Base-by-base conservation (phyloP, 2,113 vertebrate species). In the Microcebus murinus region DNA sequence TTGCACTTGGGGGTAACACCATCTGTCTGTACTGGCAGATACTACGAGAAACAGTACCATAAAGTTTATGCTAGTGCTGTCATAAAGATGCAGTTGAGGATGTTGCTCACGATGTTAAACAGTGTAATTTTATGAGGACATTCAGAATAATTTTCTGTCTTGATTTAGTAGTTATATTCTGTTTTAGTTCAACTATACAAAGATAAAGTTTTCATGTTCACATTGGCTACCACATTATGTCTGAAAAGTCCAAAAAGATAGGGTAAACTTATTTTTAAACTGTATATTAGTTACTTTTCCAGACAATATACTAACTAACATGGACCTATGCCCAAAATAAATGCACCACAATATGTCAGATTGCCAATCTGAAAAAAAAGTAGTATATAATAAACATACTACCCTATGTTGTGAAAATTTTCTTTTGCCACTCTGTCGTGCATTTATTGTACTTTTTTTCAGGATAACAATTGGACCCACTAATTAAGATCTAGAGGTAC, bases 261-360 rank as follows among this genome's bases (percentile, higher is more conserved):
- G 59, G 8, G 83, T 70, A 91, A 96, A 87, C 39, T 95, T 90
- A 55, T 55, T 93, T 92, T 83, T 77, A 83, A 91, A 50, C 13
- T 29, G 1, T 13, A 29, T 29, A 2, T 63, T 52, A 82, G 59
- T 93, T 77, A 71, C 27, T n/a, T 87, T 85, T 96, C 17, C 65
- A 80, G 57, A 83, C 6, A 90, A 21, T 39, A 76, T 55, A 2
- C 70, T 87, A 79, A 48, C 39, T 85, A 85, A 55, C 27, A 63
- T 7, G 20, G 20, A 57, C 83, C 57, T 36, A 31, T 73, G 34
- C 57, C 15, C 61, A 83, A 95, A 91, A 87, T 80, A 92, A 77
- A 57, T 0, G 7, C 36, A 50, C n/a, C n/a, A 13, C 4, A 76
- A 34, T 21, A 36, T 88, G 79, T 48, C 48, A 95, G 27, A 84